These are phyloP conservation scores for Drosophila colorata DNA, from an alignment of 2,888 invertebrate genomes.

Conservation along the genomic window DNA sequence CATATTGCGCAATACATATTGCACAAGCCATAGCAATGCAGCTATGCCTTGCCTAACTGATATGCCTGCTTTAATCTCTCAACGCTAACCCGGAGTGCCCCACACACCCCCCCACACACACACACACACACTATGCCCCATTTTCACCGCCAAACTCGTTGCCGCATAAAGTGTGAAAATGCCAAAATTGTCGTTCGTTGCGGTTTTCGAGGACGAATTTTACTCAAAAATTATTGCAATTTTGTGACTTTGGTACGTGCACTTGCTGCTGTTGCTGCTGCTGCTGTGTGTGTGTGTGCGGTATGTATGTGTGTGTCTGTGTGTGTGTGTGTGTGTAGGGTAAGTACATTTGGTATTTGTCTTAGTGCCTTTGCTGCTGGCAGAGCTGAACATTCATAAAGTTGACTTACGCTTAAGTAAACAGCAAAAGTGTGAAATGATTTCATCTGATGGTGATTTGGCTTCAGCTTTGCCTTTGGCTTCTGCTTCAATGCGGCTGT, in stretches of 20 bases:
- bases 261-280: slow-evolving; percentile 22
- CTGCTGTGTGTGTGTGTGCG: slow-evolving; percentile 1
- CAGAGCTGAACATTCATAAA: slow-evolving; percentile 64
- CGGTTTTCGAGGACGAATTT: slow-evolving; percentile 64
- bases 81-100: neutral
- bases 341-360: slow-evolving; percentile 50
- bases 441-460: slow-evolving; percentile 75
- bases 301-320: slow-evolving; percentile 11
- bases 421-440: slow-evolving; percentile 76
- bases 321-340: slow-evolving; percentile 28
- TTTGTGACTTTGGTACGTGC: slow-evolving; percentile 72
- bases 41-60: slow-evolving; percentile 12
- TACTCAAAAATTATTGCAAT: slow-evolving; percentile 73
- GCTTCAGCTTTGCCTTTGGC: slow-evolving; percentile 37
- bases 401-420: slow-evolving; percentile 76
- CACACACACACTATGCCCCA: neutral
- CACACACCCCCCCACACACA: neutral
- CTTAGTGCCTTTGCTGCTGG: slow-evolving; percentile 52
- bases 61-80: slow-evolving; percentile 22
- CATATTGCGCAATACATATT: slow-evolving; percentile 54
- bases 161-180: slow-evolving; percentile 70
- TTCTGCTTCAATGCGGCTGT: slow-evolving; percentile 58
- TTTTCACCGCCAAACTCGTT: slow-evolving; percentile 17
- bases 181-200: slow-evolving; percentile 73
- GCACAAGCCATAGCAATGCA: slow-evolving; percentile 32